phyloP scores from a whole-genome alignment of 2,797 vertebrate genomes.

The Epinephelus awoara region DNA sequence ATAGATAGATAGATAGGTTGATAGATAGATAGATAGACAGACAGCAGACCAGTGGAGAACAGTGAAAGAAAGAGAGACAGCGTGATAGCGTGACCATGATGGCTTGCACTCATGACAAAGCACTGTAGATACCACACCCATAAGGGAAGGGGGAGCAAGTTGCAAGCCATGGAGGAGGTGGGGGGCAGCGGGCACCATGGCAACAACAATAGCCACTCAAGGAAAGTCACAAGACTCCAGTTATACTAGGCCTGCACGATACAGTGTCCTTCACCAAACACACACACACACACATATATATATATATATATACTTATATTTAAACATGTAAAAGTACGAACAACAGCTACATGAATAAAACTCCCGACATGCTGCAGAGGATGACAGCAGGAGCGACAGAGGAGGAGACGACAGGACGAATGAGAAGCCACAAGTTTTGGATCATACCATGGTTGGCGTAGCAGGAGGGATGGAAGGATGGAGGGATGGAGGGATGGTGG shows the following conservation, averaged over 20 bases:
- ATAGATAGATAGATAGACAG: constrained; percentile 30
- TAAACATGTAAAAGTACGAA: constrained; percentile 50
- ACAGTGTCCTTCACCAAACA: constrained; percentile 44
- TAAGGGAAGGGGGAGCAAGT: constrained; percentile 30
- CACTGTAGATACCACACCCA: constrained; percentile 66
- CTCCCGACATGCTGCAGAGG: constrained; percentile 76
- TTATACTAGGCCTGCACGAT: constrained; percentile 40
- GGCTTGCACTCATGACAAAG: constrained; percentile 71
- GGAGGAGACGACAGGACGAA: constrained; percentile 26
- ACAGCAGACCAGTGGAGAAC: constrained; percentile 42
- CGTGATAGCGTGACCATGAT: constrained; percentile 71
- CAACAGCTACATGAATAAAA: constrained; percentile 8
- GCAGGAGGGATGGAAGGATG: constrained; percentile 62
- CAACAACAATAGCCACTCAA: constrained; percentile 69
- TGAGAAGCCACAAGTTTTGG: constrained; percentile 51
- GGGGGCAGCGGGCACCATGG: constrained; percentile 58
- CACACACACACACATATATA: background rate
- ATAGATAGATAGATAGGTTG: constrained; percentile 28
- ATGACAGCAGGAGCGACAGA: constrained; percentile 59
- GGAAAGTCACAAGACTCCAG: constrained; percentile 60
- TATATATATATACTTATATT: constrained; percentile 6
- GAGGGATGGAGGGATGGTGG: constrained; percentile 66
- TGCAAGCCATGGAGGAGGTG: constrained; percentile 58
- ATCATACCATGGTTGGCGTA: constrained; percentile 63
- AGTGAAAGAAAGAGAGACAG: constrained; percentile 56